A percentile compares a stretch with the other conserved stretches of the same genome.
These are phyloP conservation scores for Coenobita brevimanus DNA, from an alignment of 1,140 invertebrate genomes.

Conservation along the genomic window DNA sequence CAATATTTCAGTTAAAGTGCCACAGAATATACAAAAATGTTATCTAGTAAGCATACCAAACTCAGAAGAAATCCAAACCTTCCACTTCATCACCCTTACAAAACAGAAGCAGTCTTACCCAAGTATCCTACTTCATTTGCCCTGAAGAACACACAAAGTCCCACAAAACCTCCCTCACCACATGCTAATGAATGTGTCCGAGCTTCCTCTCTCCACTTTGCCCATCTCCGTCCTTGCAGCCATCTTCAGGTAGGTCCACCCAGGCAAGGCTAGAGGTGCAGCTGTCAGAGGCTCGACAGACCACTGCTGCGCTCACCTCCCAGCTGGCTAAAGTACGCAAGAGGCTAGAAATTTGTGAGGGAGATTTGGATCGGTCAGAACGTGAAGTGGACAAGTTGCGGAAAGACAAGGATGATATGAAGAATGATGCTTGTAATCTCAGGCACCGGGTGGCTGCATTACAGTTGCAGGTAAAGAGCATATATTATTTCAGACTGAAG, in stretches of 20 bases:
- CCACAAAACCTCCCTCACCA: too few species aligned
- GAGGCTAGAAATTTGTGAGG: slow-evolving; percentile 52
- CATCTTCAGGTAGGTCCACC: slow-evolving; percentile 23
- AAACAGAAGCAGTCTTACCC: too few species aligned
- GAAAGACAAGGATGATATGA: slow-evolving; percentile 52
- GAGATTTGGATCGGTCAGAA: slow-evolving; percentile 52
- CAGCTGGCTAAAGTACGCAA: slow-evolving; percentile 42
- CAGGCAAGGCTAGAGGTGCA: slow-evolving; percentile 44
- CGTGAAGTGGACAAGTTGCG: slow-evolving; percentile 56
- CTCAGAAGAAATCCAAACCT: too few species aligned
- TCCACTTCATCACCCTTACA: too few species aligned
- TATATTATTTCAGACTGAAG: too few species aligned
- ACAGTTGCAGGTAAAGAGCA: slow-evolving; percentile 47
- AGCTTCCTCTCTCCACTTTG: background rate
- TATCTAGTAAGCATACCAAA: too few species aligned
- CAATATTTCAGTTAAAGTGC: too few species aligned
- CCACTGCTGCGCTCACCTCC: slow-evolving; percentile 41
- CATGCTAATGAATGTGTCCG: too few species aligned
- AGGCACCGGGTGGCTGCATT: slow-evolving; percentile 32
- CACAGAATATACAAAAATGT: too few species aligned
- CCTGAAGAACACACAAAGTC: too few species aligned
- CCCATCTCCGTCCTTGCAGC: slow-evolving; percentile 36
- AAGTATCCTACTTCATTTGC: too few species aligned
- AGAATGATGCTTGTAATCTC: slow-evolving; percentile 19
- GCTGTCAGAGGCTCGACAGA: slow-evolving; percentile 45